Percentiles rank a stretch among this genome's conserved stretches.
Conservation (phyloP, 2,888 invertebrate genomes). For the Protophormia terraenovae region DNA sequence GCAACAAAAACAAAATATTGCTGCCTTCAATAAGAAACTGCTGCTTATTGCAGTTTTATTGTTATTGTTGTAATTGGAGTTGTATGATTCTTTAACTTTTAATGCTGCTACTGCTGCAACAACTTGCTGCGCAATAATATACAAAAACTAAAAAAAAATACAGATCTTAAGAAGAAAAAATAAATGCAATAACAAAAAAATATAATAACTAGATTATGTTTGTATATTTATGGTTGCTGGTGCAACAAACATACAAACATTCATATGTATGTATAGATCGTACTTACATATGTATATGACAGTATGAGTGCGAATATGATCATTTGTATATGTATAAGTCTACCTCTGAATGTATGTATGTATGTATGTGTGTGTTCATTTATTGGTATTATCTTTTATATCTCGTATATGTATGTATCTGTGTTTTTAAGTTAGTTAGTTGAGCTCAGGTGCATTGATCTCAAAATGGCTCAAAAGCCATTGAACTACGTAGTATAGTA, state of each 20-base stretch:
- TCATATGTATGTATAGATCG: background rate
- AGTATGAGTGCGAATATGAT: conserved; percentile 34
- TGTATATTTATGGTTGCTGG: conserved; percentile 32
- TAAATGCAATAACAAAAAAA: conserved; percentile 23
- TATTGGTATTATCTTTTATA: too few species aligned
- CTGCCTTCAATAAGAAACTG: conserved; percentile 51
- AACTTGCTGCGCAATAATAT: conserved; percentile 18
- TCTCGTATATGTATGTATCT: background rate
- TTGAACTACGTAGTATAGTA: conserved; percentile 75
- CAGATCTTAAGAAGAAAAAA: conserved; percentile 30
- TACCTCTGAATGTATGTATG: too few species aligned
- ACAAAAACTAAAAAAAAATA: background rate
- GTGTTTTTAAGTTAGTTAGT: conserved; percentile 46
- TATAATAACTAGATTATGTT: conserved; percentile 55
- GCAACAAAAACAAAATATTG: background rate
- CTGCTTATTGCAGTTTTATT: conserved; percentile 18
- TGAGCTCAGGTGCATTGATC: conserved; percentile 78
- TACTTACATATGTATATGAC: background rate
- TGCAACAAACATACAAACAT: conserved; percentile 29
- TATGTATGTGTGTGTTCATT: background rate
- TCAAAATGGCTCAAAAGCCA: conserved; percentile 80
- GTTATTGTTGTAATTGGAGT: conserved; percentile 27
- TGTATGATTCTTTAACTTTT: conserved; percentile 32
- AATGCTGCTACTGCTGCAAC: conserved; percentile 30
- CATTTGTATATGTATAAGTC: background rate